These are phyloP conservation scores for Mythimna ferrago DNA, from an alignment of 2,888 invertebrate genomes.

Conservation along the genomic window DNA sequence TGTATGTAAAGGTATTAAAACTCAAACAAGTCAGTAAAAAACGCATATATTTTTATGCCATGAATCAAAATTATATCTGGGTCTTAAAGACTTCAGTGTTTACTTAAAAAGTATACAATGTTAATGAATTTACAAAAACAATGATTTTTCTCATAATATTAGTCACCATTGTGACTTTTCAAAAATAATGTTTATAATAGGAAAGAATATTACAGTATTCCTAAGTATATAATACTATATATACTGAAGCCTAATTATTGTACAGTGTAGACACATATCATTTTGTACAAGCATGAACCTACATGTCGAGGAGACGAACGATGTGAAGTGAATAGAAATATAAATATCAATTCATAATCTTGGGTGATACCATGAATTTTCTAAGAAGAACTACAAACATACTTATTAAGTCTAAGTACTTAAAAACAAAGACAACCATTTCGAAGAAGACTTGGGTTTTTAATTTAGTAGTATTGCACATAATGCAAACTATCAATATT, in stretches of 20 bases:
- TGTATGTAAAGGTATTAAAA: conserved; percentile 61
- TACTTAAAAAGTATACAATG: conserved; percentile 65
- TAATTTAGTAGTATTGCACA: conserved; percentile 42
- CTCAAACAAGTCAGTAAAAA: conserved; percentile 63
- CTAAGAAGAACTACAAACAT: conserved; percentile 57
- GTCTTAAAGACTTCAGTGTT: conserved; percentile 62
- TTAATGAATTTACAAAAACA: conserved; percentile 65
- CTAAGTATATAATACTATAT: conserved; percentile 63
- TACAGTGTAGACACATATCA: conserved; percentile 69
- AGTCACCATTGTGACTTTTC: conserved; percentile 59
- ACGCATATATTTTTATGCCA: conserved; percentile 63
- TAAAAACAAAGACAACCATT: conserved; percentile 62
- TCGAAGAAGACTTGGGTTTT: conserved; percentile 54
- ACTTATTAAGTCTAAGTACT: conserved; percentile 56
- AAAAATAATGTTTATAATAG: conserved; percentile 56
- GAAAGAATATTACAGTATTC: conserved; percentile 63
- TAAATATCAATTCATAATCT: conserved; percentile 41
- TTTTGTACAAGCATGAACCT: conserved; percentile 65
- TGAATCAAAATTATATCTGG: conserved; percentile 65
- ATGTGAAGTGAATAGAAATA: conserved; percentile 63
- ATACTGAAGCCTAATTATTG: conserved; percentile 66
- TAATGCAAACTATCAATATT: conserved; percentile 22
- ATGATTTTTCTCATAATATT: conserved; percentile 58
- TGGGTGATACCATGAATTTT: conserved; percentile 47
- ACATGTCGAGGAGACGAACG: conserved; percentile 58